phyloP scores from a whole-genome alignment of 1,140 invertebrate genomes.

The Vanessa tameamea region DNA sequence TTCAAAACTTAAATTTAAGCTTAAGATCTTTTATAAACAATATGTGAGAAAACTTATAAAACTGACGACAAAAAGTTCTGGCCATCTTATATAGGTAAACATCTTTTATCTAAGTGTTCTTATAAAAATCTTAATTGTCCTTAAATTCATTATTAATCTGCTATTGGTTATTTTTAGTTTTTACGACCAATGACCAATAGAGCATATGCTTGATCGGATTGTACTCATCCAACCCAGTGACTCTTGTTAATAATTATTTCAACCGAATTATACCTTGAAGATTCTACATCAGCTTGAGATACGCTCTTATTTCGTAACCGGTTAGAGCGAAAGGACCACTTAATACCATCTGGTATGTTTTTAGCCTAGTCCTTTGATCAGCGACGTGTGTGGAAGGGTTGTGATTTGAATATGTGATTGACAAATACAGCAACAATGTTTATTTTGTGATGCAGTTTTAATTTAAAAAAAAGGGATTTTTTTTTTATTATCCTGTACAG shows the following conservation, averaged over 20 bases:
- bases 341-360: constrained; percentile 6
- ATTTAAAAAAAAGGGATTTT: not conserved
- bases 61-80: too few relatives aligned
- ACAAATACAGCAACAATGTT: constrained; percentile 52
- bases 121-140: too few relatives aligned
- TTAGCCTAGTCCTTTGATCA: constrained; percentile 48
- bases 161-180: not conserved
- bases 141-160: too few relatives aligned
- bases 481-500: too few relatives aligned
- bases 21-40: too few relatives aligned
- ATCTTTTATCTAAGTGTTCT: too few relatives aligned
- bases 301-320: constrained; percentile 18
- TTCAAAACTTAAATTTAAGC: too few relatives aligned
- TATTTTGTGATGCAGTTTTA: constrained; percentile 38
- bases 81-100: too few relatives aligned
- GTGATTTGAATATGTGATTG: constrained; percentile 38
- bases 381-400: constrained; percentile 44
- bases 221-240: constrained; percentile 35
- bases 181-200: constrained; percentile 1
- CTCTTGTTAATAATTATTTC: constrained; percentile 47
- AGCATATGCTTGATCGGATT: constrained; percentile 29
- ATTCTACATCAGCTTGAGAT: constrained; percentile 35
- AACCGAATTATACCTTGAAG: constrained; percentile 52
- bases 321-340: constrained; percentile 23
- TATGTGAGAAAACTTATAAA: too few relatives aligned